Conservation (phyloP, 2,113 vertebrate genomes). For the Boulengeromyrus knoepffleri region DNA sequence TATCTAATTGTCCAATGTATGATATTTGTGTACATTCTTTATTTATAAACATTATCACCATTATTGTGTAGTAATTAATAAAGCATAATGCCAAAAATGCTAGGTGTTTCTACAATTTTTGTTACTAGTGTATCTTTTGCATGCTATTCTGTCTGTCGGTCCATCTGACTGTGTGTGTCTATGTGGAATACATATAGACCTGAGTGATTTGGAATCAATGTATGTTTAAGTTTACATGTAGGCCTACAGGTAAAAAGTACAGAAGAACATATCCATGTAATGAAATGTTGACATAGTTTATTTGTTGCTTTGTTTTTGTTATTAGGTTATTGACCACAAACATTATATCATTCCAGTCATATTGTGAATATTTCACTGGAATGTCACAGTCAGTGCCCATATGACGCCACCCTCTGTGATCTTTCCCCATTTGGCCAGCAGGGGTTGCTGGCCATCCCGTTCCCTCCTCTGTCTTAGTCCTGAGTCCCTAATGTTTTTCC, state of each 20-base stretch:
- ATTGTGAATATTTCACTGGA: neutral
- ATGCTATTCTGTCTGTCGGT: neutral
- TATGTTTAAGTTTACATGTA: neutral
- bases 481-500: too few relatives aligned
- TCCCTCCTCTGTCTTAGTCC: too few relatives aligned
- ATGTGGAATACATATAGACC: neutral
- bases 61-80: neutral
- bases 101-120: neutral
- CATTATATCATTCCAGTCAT: neutral
- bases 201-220: neutral
- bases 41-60: neutral
- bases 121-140: neutral
- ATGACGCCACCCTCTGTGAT: too few relatives aligned
- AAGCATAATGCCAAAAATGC: neutral
- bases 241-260: neutral
- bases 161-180: neutral
- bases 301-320: neutral
- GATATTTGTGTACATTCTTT: neutral
- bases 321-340: neutral
- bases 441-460: too few relatives aligned
- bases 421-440: too few relatives aligned
- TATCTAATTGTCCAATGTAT: neutral
- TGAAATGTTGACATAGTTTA: neutral
- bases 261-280: neutral
- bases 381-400: too few relatives aligned